Evolutionary conservation across 2,797 vertebrate species (phyloP), one percentile per base, ranked within the genome.

Genomic region (Microctenopoma steveboyesi): DNA sequence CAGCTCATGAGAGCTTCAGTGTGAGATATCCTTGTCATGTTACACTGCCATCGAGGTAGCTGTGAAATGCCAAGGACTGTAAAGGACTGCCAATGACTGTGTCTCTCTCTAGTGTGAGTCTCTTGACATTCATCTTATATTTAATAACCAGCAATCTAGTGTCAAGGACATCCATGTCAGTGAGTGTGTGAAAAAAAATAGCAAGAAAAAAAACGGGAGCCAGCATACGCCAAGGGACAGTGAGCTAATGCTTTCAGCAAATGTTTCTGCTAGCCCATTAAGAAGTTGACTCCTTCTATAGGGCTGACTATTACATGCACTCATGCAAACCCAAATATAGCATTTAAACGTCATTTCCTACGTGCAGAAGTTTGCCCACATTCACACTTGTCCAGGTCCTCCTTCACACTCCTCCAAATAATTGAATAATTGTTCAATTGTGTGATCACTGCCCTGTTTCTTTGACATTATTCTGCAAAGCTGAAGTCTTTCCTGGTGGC

Each of bases 21-120:
- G 54, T 78, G 84, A 83, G 76, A 70, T 55, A 83, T 83, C 78
- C 85, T 87, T 85, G 86, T 88, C 72, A 55, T 70, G 75, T 83
- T 72, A 79, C 76, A 46, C 70, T 46, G 60, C 79, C 58, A 51
- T 70, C 16, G 22, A 78, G 66, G 83, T 58, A 68, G 61, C 81
- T 76, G 80, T 27, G 57, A 89, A 85, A 89, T 85, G 80, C 85
- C 85, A 80, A 78, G 77, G 79, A 64, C 79, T 72, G 70, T 69
- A 9, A 74, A 85, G 83, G 74, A 70, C 76, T 39, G 52, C 64
- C 47, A 48, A 63, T n/a, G 28, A 60, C 60, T 72, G 59, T 49
- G 77, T 79, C 57, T 43, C 64, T 79, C 52, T 52, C 62, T 2
- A 15, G 58, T 39, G 69, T 30, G 58, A 63, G 71, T 68, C 73